Evolutionary conservation across 2,888 invertebrate genomes (phyloP).

Genomic region (Hecatera dysodea): DNA sequence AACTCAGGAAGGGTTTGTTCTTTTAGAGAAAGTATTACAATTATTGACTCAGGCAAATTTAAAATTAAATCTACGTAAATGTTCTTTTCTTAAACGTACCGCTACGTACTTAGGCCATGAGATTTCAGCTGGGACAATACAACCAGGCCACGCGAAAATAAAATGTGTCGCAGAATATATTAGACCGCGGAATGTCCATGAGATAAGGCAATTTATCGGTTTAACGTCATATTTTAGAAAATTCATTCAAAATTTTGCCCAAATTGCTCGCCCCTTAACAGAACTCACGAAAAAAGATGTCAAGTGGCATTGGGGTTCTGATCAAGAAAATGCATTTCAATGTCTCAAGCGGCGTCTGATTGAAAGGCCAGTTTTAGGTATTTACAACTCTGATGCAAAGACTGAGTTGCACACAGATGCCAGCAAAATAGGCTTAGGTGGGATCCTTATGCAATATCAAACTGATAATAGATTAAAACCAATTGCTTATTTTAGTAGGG

Average conservation of each 20-base stretch:
- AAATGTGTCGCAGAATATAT: background rate
- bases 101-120: conserved; percentile 8
- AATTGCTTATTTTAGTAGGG: conserved; percentile 25
- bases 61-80: conserved; percentile 5
- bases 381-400: conserved; percentile 2
- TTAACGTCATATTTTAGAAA: conserved; percentile 27
- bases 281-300: conserved; percentile 13
- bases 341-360: conserved; percentile 2
- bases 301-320: conserved; percentile 10
- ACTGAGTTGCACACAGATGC: conserved; percentile 23
- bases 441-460: conserved; percentile 24
- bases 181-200: conserved; percentile 22
- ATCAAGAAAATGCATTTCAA: conserved; percentile 7
- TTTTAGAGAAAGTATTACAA: background rate
- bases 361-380: conserved; percentile 14
- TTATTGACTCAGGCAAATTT: background rate
- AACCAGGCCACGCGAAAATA: conserved; percentile 10
- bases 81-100: background rate
- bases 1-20: too few species aligned
- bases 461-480: conserved; percentile 3
- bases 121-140: conserved; percentile 7
- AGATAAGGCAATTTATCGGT: conserved; percentile 29
- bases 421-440: conserved; percentile 18
- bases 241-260: conserved; percentile 27
- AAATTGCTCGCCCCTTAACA: conserved; percentile 22